These are phyloP conservation scores for Amazona guildingii DNA, from an alignment of 2,113 vertebrate species.

Conservation along the genomic window DNA sequence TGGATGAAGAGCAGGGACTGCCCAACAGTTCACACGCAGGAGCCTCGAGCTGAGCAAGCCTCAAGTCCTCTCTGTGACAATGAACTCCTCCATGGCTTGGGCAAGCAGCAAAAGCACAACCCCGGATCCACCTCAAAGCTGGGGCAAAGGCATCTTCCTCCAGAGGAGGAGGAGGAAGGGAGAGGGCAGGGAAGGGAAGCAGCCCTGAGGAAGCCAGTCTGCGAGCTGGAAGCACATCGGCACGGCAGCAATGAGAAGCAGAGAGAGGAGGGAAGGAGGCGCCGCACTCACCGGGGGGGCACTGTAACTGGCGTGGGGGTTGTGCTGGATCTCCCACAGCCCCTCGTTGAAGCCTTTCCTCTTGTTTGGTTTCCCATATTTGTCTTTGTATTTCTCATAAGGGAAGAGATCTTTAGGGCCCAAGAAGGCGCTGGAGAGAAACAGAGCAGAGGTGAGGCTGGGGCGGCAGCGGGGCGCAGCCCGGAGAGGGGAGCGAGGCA, in stretches of 20 bases:
- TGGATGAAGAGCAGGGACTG: background rate
- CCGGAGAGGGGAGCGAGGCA: background rate
- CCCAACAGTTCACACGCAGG: background rate
- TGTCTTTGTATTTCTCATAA: constrained; percentile 93
- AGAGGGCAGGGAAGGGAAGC: background rate
- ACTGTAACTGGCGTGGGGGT: constrained; percentile 96
- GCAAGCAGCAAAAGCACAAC: background rate
- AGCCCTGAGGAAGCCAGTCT: background rate
- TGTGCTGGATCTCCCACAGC: constrained; percentile 98
- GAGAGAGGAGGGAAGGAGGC: background rate
- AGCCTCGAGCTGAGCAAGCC: background rate
- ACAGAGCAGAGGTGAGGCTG: constrained; percentile 27
- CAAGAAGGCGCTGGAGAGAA: constrained; percentile 87
- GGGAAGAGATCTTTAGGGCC: constrained; percentile 95
- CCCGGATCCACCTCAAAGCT: background rate
- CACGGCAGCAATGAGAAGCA: constrained; percentile 14
- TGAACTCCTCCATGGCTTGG: background rate
- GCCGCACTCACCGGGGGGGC: constrained; percentile 85
- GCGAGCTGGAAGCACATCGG: background rate
- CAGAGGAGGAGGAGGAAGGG: background rate
- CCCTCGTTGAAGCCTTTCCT: constrained; percentile 99
- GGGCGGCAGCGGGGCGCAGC: background rate
- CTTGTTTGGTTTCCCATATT: constrained; percentile 97
- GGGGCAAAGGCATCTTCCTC: background rate
- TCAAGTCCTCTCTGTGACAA: background rate